Percentiles rank a stretch among this genome's conserved stretches.
phyloP scores from a whole-genome alignment of 2,888 invertebrate species.

The Thereva nobilitata region DNA sequence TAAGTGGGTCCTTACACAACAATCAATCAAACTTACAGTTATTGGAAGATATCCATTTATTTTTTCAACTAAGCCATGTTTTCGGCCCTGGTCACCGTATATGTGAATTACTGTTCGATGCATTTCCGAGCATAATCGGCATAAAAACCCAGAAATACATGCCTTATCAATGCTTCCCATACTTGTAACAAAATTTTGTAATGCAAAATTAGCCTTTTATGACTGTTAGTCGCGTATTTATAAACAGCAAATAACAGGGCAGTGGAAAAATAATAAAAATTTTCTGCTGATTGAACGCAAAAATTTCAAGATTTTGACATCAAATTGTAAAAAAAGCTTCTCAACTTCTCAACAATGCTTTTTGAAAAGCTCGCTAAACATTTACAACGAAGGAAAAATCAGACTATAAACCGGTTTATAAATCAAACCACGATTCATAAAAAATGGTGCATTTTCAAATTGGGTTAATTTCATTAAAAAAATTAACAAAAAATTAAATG shows the following conservation, averaged over 20 bases:
- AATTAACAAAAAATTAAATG: too few relatives aligned
- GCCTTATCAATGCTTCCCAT: conserved; percentile 86
- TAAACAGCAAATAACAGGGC: conserved; percentile 1
- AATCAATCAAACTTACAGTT: conserved; percentile 63
- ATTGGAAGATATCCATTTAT: conserved; percentile 80
- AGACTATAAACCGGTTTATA: too few relatives aligned
- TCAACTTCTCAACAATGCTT: too few relatives aligned
- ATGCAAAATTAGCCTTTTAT: background rate
- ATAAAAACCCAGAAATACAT: conserved; percentile 80
- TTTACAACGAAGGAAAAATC: too few relatives aligned
- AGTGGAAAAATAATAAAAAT: conserved; percentile 12
- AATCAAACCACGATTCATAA: too few relatives aligned
- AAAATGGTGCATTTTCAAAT: too few relatives aligned
- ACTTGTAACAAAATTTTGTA: conserved; percentile 35
- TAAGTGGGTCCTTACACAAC: conserved; percentile 11
- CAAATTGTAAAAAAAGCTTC: background rate
- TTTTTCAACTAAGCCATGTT: conserved; percentile 75
- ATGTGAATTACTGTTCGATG: conserved; percentile 82
- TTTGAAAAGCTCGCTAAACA: too few relatives aligned
- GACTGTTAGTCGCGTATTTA: background rate
- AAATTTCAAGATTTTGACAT: conserved; percentile 19
- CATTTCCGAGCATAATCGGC: conserved; percentile 84
- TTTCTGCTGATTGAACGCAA: conserved; percentile 26
- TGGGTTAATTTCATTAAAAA: too few relatives aligned
- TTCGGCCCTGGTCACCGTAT: conserved; percentile 78